These are phyloP conservation scores for Catostomus latipinnis DNA, from an alignment of 2,797 vertebrate species.

Conservation along the genomic window DNA sequence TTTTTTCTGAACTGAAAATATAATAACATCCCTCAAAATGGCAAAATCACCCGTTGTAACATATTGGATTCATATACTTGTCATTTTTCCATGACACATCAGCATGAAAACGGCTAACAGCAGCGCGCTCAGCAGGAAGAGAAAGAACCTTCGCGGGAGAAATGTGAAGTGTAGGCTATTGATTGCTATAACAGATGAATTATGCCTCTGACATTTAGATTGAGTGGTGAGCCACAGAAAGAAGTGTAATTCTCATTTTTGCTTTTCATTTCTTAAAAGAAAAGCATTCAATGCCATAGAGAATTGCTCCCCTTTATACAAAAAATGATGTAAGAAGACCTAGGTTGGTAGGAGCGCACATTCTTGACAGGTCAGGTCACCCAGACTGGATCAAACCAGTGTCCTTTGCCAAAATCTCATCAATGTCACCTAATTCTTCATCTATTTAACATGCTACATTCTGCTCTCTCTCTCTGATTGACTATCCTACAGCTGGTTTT, in stretches of 20 bases:
- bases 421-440: constrained; percentile 1
- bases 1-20: not conserved
- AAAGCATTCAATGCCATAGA: constrained; percentile 6
- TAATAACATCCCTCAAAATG: not conserved
- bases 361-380: constrained; percentile 14
- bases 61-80: constrained; percentile 28
- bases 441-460: constrained; percentile 18
- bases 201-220: constrained; percentile 28
- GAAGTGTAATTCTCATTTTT: not conserved
- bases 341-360: not conserved
- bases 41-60: not conserved
- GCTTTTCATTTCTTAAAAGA: constrained; percentile 19
- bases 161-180: constrained; percentile 8
- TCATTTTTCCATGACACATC: constrained; percentile 13
- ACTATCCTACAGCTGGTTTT: constrained; percentile 45
- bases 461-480: constrained; percentile 36
- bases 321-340: not conserved
- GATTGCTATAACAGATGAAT: constrained; percentile 44
- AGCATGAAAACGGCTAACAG: constrained; percentile 21
- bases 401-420: constrained; percentile 1
- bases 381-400: not conserved
- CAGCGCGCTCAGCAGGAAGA: constrained; percentile 18
- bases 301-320: constrained; percentile 12
- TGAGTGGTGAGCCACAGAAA: not conserved
- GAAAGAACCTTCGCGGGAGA: constrained; percentile 17